Conservation (phyloP, 2,113 vertebrate species). For the Tragulus kanchil region DNA sequence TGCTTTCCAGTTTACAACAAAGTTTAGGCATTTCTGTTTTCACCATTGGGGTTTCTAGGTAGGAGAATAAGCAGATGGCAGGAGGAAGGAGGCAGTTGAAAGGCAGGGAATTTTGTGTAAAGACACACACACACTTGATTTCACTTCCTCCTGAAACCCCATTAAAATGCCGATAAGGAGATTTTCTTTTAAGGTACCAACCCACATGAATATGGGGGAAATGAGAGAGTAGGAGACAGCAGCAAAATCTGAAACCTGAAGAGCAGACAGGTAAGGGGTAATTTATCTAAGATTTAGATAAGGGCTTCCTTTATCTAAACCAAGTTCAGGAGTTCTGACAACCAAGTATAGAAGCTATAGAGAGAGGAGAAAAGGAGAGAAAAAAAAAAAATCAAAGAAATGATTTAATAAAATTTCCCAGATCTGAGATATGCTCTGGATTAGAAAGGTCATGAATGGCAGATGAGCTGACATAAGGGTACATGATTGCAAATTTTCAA, state of each 20-base stretch:
- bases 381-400: not conserved
- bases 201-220: slow-evolving; percentile 2
- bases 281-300: not conserved
- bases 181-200: slow-evolving; percentile 53
- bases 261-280: slow-evolving; percentile 47
- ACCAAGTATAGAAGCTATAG: not conserved
- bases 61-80: slow-evolving; percentile 32
- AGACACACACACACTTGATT: slow-evolving; percentile 49
- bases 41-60: not conserved
- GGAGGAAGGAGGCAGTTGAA: not conserved
- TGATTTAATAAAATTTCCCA: not conserved
- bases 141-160: slow-evolving; percentile 34
- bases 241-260: slow-evolving; percentile 37
- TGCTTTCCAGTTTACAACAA: not conserved
- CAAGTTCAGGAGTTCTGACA: not conserved
- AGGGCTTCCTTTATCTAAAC: no score
- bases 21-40: not conserved
- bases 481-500: not conserved
- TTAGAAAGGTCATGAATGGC: not conserved
- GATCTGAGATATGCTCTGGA: not conserved
- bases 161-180: slow-evolving; percentile 54
- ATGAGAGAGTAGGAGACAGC: slow-evolving; percentile 51
- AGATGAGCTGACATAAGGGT: not conserved
- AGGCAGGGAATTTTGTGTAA: slow-evolving; percentile 27
- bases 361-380: not conserved